phyloP scores from a whole-genome alignment of 2,888 invertebrate genomes.

The Polietes domitor region DNA sequence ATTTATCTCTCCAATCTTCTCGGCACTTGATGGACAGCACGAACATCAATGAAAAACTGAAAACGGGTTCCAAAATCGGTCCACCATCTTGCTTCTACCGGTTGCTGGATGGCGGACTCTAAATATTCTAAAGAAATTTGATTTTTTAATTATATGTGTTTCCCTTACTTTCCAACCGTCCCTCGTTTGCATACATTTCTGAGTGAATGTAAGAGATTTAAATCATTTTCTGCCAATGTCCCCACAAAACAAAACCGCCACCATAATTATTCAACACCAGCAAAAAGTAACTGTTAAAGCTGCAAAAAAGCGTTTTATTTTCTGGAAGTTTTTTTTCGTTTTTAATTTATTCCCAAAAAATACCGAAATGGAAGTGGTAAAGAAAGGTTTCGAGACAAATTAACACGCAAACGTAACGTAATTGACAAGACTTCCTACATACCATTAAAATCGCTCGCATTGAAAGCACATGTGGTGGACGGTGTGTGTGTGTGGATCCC shows the following conservation, averaged over 20 bases:
- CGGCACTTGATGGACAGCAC: too few relatives aligned
- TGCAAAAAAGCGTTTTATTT: too few relatives aligned
- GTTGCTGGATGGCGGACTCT: too few relatives aligned
- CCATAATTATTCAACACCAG: not conserved
- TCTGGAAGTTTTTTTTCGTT: not conserved
- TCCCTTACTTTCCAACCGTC: not conserved
- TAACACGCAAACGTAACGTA: slow-evolving; percentile 31
- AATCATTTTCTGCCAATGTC: slow-evolving; percentile 1
- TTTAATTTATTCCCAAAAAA: not conserved
- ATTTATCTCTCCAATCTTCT: too few relatives aligned
- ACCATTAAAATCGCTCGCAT: slow-evolving; percentile 1
- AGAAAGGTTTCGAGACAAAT: slow-evolving; percentile 19
- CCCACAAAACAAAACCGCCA: slow-evolving; percentile 4
- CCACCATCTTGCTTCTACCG: too few relatives aligned
- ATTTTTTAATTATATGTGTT: too few relatives aligned
- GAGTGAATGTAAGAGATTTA: not conserved
- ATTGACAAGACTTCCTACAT: slow-evolving; percentile 29
- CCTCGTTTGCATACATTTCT: too few relatives aligned
- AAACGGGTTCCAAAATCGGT: too few relatives aligned
- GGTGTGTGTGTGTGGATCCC: too few relatives aligned
- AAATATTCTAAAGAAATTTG: too few relatives aligned
- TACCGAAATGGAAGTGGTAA: not conserved
- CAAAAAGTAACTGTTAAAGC: not conserved
- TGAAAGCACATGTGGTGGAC: slow-evolving; percentile 26
- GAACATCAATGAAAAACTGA: too few relatives aligned